phyloP scores from a whole-genome alignment of 2,113 vertebrate genomes.

The Chauna torquata region DNA sequence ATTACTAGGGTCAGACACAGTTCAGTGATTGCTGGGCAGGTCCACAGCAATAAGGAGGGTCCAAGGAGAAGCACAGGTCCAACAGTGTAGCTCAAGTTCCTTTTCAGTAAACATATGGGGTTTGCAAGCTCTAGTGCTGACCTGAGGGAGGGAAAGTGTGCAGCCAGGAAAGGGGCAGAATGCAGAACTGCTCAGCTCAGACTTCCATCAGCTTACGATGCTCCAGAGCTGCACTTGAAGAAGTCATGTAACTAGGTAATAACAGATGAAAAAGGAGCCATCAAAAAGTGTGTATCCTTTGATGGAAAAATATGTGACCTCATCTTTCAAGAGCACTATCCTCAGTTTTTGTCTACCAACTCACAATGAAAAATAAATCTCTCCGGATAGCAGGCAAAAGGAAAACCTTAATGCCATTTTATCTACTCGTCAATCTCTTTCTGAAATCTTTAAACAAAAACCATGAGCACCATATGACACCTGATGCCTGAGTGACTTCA shows the following conservation, averaged over 20 bases:
- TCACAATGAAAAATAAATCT: neutral
- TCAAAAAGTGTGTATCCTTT: neutral
- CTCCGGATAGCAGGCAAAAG: neutral
- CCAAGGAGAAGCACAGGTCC: neutral
- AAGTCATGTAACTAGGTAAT: neutral
- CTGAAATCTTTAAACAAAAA: conserved; percentile 8
- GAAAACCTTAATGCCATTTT: neutral
- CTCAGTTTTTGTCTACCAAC: neutral
- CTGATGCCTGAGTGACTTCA: neutral
- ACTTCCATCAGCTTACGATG: neutral
- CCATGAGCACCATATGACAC: neutral
- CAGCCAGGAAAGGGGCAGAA: neutral
- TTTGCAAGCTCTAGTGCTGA: neutral
- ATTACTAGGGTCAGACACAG: neutral
- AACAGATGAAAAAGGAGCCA: neutral
- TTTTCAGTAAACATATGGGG: neutral
- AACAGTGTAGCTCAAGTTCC: neutral
- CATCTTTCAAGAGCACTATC: neutral
- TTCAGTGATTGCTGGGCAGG: neutral
- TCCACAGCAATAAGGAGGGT: neutral
- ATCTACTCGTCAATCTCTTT: neutral
- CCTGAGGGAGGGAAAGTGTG: neutral
- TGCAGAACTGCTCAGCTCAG: neutral
- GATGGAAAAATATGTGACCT: neutral
- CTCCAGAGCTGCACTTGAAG: neutral